These are phyloP conservation scores for Proteles cristata DNA, from an alignment of 2,113 vertebrate genomes.

Conservation along the genomic window DNA sequence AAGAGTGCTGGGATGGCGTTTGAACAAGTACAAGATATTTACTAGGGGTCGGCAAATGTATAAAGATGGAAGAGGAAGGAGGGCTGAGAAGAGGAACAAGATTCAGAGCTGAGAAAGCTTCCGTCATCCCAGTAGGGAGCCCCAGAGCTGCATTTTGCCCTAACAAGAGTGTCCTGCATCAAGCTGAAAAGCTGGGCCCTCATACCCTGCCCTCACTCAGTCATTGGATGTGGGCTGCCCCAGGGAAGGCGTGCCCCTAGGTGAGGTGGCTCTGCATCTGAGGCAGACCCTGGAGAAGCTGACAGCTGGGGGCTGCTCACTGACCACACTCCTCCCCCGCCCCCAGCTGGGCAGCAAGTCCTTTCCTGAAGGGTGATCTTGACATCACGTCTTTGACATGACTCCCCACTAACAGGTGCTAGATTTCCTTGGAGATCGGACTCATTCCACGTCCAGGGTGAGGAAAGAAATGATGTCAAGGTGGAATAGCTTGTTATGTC, in stretches of 20 bases:
- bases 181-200: neutral
- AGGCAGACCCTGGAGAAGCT: neutral
- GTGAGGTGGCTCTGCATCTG: neutral
- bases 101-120: neutral
- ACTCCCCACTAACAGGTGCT: neutral
- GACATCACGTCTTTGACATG: neutral
- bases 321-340: neutral
- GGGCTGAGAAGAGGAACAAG: neutral
- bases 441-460: neutral
- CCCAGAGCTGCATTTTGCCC: neutral
- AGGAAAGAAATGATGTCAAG: slow-evolving; percentile 8
- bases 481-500: neutral
- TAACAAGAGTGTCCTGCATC: neutral
- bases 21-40: neutral
- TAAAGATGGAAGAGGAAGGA: neutral
- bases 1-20: neutral
- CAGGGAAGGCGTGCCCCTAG: neutral
- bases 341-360: neutral
- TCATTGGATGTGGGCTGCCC: neutral
- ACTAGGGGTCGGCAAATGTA: neutral
- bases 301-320: neutral
- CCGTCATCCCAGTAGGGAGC: neutral
- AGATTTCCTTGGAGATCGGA: neutral
- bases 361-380: neutral
- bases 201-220: neutral